Base-by-base conservation (phyloP, 1,140 invertebrate genomes). In the Stenopsyche tienmushanensis region DNA sequence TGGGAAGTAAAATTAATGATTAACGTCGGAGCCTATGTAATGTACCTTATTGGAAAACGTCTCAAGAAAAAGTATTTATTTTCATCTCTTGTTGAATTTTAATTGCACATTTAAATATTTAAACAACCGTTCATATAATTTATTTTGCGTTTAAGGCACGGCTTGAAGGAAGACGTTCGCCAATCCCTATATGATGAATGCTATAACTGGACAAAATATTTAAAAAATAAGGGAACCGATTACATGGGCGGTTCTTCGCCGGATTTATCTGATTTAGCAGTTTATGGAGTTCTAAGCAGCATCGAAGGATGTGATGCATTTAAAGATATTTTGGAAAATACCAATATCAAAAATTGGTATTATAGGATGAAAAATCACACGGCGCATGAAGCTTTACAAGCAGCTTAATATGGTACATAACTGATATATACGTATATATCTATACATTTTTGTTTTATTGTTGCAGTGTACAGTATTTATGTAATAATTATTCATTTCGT, bases 241-340 rank as follows among this genome's bases (percentile, higher is more conserved):
- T 98, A 97, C 73, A 86, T 93, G 78, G 90, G 94, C 69, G 96
- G 96, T 1, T 79, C 86, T 10, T 76, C 86, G 71, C 97, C 97
- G 9, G 91, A 98, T 77, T 81, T 99, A 3, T 91, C 96, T 1
- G 97, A 99, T 83, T 81, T 99, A 47, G 86, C 94, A 3, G 90
- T 99, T 0, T 99, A 92, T 77, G 97, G 97, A 10, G 86, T 96
- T 9, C 80, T 99, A 1, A 93, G 86, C 71, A 96, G 96, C 72
- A 97, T 99, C 73, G 95, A 98, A 81, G 97, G 97, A 0, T 98
- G 95, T 73, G 71, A 83, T 52, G 94, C 97, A 2, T 99, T 99
- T 76, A 78, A 90, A 72, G 97, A 99, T 75, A 79, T 93, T 20
- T 68, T 85, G 15, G 60, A 78, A n/a, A 82, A 93, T 74, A 93